Evolutionary conservation across 2,888 invertebrate genomes (phyloP).

Genomic region (Mellilla xanthometata): DNA sequence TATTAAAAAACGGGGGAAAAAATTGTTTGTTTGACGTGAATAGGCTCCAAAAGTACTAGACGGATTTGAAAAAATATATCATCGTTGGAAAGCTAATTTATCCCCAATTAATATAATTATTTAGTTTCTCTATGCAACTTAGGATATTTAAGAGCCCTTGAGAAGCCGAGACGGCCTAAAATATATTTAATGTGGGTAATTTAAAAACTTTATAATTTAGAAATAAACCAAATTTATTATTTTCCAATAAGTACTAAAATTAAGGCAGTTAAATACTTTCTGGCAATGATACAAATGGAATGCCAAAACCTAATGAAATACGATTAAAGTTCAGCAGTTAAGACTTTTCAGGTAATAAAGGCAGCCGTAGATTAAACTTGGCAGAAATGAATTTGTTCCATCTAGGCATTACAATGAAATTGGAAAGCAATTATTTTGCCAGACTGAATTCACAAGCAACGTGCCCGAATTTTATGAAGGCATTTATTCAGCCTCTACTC

Average conservation of each 20-base stretch:
- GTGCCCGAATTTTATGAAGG: neutral
- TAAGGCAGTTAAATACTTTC: neutral
- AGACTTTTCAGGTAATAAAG: slow-evolving; percentile 13
- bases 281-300: slow-evolving; percentile 12
- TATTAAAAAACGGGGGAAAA: too few relatives aligned
- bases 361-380: slow-evolving; percentile 7
- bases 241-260: neutral
- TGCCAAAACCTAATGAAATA: slow-evolving; percentile 18
- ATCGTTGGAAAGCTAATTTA: too few relatives aligned
- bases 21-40: too few relatives aligned
- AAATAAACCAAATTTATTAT: too few relatives aligned
- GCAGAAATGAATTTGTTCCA: slow-evolving; percentile 10
- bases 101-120: too few relatives aligned
- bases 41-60: too few relatives aligned
- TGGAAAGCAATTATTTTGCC: slow-evolving; percentile 2
- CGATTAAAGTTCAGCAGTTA: slow-evolving; percentile 15
- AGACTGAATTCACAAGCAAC: neutral
- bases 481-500: neutral
- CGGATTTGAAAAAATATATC: too few relatives aligned
- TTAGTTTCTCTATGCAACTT: too few relatives aligned
- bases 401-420: slow-evolving; percentile 5
- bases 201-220: too few relatives aligned
- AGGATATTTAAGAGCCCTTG: too few relatives aligned
- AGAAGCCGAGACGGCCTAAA: too few relatives aligned
- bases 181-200: too few relatives aligned